A percentile compares a stretch with the other conserved stretches of the same genome.
Evolutionary conservation across 2,888 invertebrate species (phyloP).

Genomic region (Acrobasis consociella): DNA sequence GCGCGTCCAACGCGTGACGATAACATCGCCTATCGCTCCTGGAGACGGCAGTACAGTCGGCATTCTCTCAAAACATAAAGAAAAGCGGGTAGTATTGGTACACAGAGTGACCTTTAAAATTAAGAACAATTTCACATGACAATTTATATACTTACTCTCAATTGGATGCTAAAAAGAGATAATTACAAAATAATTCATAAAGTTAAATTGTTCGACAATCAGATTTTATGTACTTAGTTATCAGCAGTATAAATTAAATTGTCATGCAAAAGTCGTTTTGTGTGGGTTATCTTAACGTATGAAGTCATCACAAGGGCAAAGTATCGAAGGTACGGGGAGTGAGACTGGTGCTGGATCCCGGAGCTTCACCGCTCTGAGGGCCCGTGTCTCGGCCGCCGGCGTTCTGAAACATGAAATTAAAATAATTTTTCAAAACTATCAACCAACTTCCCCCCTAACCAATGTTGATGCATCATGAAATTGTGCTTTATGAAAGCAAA

Average conservation of each 20-base stretch:
- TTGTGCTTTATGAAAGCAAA: too few relatives aligned
- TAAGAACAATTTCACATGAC: conserved; percentile 25
- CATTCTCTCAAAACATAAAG: conserved; percentile 59
- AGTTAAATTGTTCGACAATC: conserved; percentile 29
- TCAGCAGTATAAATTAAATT: conserved; percentile 51
- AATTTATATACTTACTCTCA: conserved; percentile 26
- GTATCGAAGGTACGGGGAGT: conserved; percentile 68
- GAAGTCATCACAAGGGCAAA: conserved; percentile 75
- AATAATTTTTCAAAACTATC: too few relatives aligned
- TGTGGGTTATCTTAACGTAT: conserved; percentile 52
- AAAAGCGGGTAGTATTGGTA: conserved; percentile 45
- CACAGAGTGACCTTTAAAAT: conserved; percentile 15
- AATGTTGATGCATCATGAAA: too few relatives aligned
- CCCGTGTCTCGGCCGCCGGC: conserved; percentile 79
- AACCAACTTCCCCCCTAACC: too few relatives aligned
- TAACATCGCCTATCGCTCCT: too few relatives aligned
- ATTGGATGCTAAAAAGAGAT: conserved; percentile 24
- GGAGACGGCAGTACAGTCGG: conserved; percentile 46
- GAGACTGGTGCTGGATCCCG: conserved; percentile 82
- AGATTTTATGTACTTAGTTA: conserved; percentile 34
- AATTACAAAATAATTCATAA: conserved; percentile 36
- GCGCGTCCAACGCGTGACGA: too few relatives aligned
- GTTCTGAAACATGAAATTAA: conserved; percentile 58
- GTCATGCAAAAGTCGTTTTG: conserved; percentile 59
- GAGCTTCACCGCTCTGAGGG: conserved; percentile 84